Conservation (phyloP, 2,797 vertebrate species). For the Dendrocincla fuliginosa region DNA sequence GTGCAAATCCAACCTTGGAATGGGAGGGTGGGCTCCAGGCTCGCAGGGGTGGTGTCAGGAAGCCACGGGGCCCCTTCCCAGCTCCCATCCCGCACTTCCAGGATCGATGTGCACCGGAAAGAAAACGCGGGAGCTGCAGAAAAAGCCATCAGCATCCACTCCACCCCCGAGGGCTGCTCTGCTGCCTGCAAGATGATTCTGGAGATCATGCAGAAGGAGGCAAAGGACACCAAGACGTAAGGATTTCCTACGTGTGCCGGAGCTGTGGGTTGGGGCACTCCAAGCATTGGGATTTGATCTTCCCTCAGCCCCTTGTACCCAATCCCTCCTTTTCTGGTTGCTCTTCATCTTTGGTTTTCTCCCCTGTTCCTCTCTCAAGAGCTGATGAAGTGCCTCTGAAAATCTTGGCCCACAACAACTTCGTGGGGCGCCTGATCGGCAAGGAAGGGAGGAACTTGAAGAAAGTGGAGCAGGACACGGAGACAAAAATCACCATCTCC, state of each 20-base stretch:
- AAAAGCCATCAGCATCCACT: slow-evolving; percentile 96
- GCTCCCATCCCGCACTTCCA: slow-evolving; percentile 6
- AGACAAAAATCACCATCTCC: slow-evolving; percentile 97
- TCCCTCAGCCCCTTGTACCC: background rate
- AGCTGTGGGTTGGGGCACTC: background rate
- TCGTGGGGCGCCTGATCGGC: slow-evolving; percentile 92
- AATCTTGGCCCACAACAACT: slow-evolving; percentile 95
- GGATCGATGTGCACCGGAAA: slow-evolving; percentile 94
- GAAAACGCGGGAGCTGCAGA: slow-evolving; percentile 93
- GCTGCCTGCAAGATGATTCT: slow-evolving; percentile 93
- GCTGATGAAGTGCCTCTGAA: slow-evolving; percentile 94
- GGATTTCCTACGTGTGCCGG: background rate
- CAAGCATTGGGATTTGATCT: background rate
- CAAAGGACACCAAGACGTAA: slow-evolving; percentile 96
- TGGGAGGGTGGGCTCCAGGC: fast-evolving
- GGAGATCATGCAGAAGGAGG: slow-evolving; percentile 97
- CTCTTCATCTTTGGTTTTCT: fast-evolving
- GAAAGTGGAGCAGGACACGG: slow-evolving; percentile 95
- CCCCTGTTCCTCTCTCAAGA: slow-evolving; percentile 30
- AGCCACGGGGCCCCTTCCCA: background rate
- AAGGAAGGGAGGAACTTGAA: slow-evolving; percentile 95
- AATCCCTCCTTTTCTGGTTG: background rate
- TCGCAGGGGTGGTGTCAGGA: fast-evolving
- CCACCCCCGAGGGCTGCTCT: slow-evolving; percentile 91
- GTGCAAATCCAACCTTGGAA: background rate